A percentile compares a stretch with the other conserved stretches of the same genome.
These are phyloP conservation scores for Bombyx huttoni DNA, from an alignment of 2,888 invertebrate genomes.

Conservation along the genomic window DNA sequence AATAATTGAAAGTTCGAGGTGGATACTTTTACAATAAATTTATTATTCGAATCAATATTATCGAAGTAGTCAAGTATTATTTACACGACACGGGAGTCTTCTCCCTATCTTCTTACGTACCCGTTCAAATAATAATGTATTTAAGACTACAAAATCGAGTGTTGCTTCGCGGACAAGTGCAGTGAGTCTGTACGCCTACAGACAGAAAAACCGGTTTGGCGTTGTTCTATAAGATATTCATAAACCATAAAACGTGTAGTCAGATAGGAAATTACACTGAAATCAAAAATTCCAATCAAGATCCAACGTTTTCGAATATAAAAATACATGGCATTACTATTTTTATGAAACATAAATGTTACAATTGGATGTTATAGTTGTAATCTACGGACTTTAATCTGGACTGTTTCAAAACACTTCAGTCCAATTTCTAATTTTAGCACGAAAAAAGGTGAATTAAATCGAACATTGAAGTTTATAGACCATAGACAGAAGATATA, in stretches of 20 bases:
- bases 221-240: not conserved
- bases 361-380: not conserved
- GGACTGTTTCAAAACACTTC: not conserved
- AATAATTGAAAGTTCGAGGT: too few species aligned
- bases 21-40: too few species aligned
- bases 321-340: not conserved
- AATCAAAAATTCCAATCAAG: conserved; percentile 43
- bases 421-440: too few species aligned
- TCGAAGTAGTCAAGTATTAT: too few species aligned
- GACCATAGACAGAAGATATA: too few species aligned
- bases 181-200: not conserved
- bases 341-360: not conserved
- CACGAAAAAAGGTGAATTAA: too few species aligned
- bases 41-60: too few species aligned
- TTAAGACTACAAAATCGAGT: too few species aligned
- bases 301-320: conserved; percentile 3
- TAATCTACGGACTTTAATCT: not conserved
- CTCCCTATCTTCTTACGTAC: too few species aligned
- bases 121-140: too few species aligned
- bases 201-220: conserved; percentile 34
- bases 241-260: conserved; percentile 9
- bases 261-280: conserved; percentile 30
- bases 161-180: not conserved
- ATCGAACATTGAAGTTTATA: too few species aligned
- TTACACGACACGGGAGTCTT: too few species aligned